Conservation (phyloP, 2,797 vertebrate species). For the Micrastur ruficollis region DNA sequence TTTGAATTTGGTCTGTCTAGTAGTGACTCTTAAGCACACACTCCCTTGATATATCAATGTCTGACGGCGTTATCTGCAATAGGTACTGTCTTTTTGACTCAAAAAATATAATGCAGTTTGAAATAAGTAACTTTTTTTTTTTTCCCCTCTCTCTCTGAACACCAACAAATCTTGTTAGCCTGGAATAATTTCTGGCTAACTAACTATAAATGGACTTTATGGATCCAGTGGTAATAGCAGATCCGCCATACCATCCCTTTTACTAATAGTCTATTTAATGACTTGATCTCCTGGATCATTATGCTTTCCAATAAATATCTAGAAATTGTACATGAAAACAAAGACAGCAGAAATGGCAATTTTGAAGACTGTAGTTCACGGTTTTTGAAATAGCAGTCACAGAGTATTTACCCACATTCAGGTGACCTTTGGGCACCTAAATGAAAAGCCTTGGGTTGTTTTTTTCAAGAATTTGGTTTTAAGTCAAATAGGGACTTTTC, state of each 20-base stretch:
- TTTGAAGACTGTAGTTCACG: neutral
- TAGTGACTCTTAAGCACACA: neutral
- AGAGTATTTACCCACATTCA: neutral
- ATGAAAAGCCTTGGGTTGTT: neutral
- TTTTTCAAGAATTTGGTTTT: neutral
- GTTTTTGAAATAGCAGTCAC: neutral
- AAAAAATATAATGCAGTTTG: neutral
- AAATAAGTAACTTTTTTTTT: neutral
- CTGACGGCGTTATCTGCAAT: neutral
- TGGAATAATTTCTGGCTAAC: neutral
- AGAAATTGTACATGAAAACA: neutral
- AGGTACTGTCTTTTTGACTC: neutral
- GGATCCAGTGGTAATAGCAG: neutral
- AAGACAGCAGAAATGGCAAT: neutral
- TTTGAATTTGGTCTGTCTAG: neutral
- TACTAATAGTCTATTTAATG: neutral
- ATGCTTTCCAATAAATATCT: neutral
- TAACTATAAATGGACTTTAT: neutral
- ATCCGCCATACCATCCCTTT: neutral
- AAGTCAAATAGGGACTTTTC: neutral
- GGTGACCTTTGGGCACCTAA: neutral
- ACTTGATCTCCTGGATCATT: neutral
- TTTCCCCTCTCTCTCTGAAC: neutral
- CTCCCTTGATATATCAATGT: neutral
- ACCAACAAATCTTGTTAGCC: neutral